Evolutionary conservation across 2,888 invertebrate genomes (phyloP).

Genomic region (Leuctra nigra): DNA sequence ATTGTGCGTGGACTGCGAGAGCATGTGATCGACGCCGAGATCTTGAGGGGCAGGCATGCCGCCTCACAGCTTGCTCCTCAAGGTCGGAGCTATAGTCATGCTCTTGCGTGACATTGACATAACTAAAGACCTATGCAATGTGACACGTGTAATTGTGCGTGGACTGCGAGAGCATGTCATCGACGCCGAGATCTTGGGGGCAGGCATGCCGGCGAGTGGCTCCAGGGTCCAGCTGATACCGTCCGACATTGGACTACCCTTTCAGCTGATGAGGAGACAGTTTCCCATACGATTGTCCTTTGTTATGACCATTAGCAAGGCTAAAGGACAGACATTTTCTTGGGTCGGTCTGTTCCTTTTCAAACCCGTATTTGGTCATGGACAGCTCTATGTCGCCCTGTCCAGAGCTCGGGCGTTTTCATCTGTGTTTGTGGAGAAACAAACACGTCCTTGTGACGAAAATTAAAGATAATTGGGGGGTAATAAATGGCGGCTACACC

Average conservation of each 20-base stretch:
- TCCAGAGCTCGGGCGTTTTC: no score
- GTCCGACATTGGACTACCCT: constrained; percentile 21
- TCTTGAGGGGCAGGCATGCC: constrained; percentile 29
- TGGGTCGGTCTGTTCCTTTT: constrained; percentile 11
- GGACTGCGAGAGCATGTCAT: constrained; percentile 5
- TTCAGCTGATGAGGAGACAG: constrained; percentile 24
- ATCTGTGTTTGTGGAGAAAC: no score
- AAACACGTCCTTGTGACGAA: no score
- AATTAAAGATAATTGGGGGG: no score
- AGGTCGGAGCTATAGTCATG: constrained; percentile 30
- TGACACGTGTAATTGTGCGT: constrained; percentile 25
- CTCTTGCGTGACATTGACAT: constrained; percentile 28
- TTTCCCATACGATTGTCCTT: constrained; percentile 25
- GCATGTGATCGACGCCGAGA: constrained; percentile 18
- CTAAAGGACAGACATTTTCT: constrained; percentile 20
- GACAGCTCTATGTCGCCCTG: not conserved
- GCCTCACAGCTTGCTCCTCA: constrained; percentile 29
- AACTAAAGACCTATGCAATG: constrained; percentile 26
- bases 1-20: constrained; percentile 4
- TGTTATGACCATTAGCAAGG: constrained; percentile 23
- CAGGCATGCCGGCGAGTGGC: constrained; percentile 13
- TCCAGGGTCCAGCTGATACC: constrained; percentile 25
- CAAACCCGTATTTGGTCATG: not conserved
- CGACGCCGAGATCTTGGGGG: constrained; percentile 24
- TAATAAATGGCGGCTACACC: no score